phyloP scores from a whole-genome alignment of 2,888 invertebrate species.

The Pecten maximus region DNA sequence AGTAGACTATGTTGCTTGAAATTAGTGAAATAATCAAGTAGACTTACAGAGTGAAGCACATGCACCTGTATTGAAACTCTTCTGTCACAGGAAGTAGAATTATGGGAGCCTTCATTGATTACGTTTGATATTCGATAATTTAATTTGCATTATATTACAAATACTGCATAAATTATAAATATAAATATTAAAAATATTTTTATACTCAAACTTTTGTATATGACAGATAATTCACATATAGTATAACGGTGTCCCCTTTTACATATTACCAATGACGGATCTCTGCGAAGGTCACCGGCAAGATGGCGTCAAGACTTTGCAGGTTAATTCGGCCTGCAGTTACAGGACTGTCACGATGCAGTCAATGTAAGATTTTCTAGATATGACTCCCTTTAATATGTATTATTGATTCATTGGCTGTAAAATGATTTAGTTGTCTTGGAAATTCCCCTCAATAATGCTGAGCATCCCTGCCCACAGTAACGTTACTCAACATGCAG shows the following conservation, averaged over 20 bases:
- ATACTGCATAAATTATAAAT: neutral
- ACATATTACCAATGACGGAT: neutral
- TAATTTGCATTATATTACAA: neutral
- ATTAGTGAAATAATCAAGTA: no score
- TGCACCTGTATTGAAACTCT: constrained; percentile 14
- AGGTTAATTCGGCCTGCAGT: constrained; percentile 59
- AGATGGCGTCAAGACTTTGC: constrained; percentile 70
- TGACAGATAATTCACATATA: no score
- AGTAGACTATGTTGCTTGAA: no score
- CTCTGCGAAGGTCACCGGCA: constrained; percentile 34
- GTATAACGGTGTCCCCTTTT: no score
- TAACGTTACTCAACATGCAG: no score
- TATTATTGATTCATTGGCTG: neutral
- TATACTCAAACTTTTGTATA: neutral
- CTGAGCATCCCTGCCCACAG: no score
- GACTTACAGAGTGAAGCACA: neutral
- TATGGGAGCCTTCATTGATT: neutral
- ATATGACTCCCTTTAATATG: neutral
- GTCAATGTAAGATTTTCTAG: neutral
- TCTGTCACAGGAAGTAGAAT: neutral
- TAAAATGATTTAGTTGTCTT: no score
- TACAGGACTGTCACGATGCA: neutral
- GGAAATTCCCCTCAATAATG: no score
- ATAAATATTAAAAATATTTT: neutral
- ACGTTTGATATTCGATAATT: neutral